Evolutionary conservation across 92 coral and sea anemone species (phyloP), one percentile per base, ranked within the genome.

Genomic region (Scolanthus callimorphus): DNA sequence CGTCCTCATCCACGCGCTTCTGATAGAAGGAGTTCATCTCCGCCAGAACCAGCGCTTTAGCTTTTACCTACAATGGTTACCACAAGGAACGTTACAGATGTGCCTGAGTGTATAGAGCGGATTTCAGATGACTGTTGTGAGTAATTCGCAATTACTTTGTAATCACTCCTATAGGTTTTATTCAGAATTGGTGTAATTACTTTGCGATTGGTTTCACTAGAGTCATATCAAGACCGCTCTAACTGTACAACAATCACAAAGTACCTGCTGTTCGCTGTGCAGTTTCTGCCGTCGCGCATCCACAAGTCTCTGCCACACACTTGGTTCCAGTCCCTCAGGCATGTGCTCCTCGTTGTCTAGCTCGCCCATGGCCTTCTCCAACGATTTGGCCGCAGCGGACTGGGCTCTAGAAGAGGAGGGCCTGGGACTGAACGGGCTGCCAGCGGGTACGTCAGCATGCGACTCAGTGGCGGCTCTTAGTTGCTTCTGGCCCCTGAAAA

Each of bases 401-500:
- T 80, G 88, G 19, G 80, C 76, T 25, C 89, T 74, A 25, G 97
- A 88, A 6, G 89, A 88, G 20, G 90, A 76, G 24, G 94, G 95
- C 20, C 95, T 77, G 28, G 78, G 77, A 24, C 76, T 49, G 41
- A 83, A 87, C 10, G 90, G 96, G 49, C 73, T 72, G 26, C 89
- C 90, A 37, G 78, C 86, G 21, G 72, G 60, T 1, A 73, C 62
- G 6, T 89, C 97, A 2, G 74, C 88, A 38, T 88, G 94, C 9
- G 85, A 77, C 54, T 92, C 96, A 2, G 99, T 62, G 17, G 85
- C 96, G 2, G 96, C 88, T 41, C 91, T 86, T 15, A 94, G 88
- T 46, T 90, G 96, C 38, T 84, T 94, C 57, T 94, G 99, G 6
- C 99, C 99, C 57, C 99, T 94, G 71, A n/a, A n/a, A n/a, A n/a